Base-by-base conservation (phyloP, 2,113 vertebrate genomes). In the Oncorhynchus kisutch region DNA sequence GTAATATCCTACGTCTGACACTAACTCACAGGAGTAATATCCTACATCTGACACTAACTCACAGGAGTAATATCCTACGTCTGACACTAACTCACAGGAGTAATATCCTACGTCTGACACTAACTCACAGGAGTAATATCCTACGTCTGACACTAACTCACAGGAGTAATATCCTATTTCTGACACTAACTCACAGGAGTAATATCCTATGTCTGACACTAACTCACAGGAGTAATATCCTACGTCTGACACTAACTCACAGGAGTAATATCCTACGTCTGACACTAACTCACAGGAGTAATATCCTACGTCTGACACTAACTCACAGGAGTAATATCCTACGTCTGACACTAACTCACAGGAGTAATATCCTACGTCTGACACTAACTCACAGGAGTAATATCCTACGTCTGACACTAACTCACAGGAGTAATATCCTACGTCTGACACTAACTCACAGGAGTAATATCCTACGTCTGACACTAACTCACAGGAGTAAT, bases 401-500 rank as follows among this genome's bases (percentile, higher is more conserved):
- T 29, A 29, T 29, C 29, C 29, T 29, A 4, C 0, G 0, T 29
- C 29, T 66, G 64, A 66, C 25, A 29, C 64, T 66, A 27, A 31
- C 29, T 25, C 20, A 60, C 66, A 97, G 80, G 96, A 96, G 84
- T 97, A 97, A 80, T 97, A 97, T 71, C 96, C 96, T 0, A 97
- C 94, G 0, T 97, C 96, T 0, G 95, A 62, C n/a, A 22, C 60
- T 67, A 48, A 66, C 67, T 95, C 71, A 97, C 96, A 97, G 80
- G 96, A 96, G 84, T 97, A 97, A 80, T 97, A 96, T 71, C 96
- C 96, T 0, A 97, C 94, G 0, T 97, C 96, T 0, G 95, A 29
- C 2, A 34, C 31, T 34, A 34, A 34, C 31, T 34, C 31, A 34
- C 31, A 34, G 31, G 31, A 34, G 5, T 34, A 34, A 34, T 1